These are phyloP conservation scores for Tupiocoris notatus DNA, from an alignment of 2,888 invertebrate species.

Conservation along the genomic window DNA sequence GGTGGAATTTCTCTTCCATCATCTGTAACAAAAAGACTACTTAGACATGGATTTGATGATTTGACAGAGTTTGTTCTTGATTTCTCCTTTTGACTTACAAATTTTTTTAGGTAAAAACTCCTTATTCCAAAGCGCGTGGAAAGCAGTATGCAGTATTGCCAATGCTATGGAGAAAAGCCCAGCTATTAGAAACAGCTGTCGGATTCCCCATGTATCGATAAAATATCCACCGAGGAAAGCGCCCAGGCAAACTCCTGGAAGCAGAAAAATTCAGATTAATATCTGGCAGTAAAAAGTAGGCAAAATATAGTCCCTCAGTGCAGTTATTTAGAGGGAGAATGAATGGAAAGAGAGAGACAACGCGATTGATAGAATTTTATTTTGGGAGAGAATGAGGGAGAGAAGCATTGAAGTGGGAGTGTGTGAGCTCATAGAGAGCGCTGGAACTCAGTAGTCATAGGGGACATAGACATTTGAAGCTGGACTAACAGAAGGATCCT, in stretches of 20 bases:
- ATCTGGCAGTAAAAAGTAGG: too few species aligned
- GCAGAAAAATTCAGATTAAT: too few species aligned
- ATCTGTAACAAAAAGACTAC: constrained; percentile 6
- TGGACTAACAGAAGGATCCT: too few species aligned
- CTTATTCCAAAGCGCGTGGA: constrained; percentile 7
- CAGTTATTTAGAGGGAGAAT: too few species aligned
- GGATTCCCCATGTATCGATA: constrained; percentile 8
- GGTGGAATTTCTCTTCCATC: constrained; percentile 10
- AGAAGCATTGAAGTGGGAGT: too few species aligned
- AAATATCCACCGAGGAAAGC: background rate
- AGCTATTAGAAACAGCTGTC: constrained; percentile 10
- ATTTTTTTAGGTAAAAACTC: background rate
- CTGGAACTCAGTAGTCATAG: too few species aligned
- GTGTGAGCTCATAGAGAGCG: too few species aligned
- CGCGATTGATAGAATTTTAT: too few species aligned
- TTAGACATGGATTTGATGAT: background rate
- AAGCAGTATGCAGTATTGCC: background rate
- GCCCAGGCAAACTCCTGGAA: constrained; percentile 25
- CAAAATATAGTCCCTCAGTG: too few species aligned
- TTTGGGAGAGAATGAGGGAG: too few species aligned
- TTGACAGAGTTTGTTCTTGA: background rate
- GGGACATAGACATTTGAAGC: too few species aligned
- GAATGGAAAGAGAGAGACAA: too few species aligned
- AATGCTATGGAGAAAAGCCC: background rate
- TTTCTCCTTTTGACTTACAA: background rate